phyloP scores from a whole-genome alignment of 1,140 invertebrate genomes.

The Rhynchophorus ferrugineus region DNA sequence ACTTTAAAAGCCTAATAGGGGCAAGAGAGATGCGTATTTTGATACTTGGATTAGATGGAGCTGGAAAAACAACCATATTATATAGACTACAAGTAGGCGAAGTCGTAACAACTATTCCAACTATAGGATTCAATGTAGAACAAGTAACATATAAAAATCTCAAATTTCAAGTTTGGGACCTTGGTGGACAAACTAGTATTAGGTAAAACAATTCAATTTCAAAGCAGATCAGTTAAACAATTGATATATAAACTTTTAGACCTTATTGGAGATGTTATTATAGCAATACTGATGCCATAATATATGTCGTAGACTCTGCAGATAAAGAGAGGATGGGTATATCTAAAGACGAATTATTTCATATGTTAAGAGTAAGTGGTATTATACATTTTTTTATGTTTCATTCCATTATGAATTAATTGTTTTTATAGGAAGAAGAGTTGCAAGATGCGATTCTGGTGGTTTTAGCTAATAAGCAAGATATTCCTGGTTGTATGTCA shows the following conservation, averaged over 20 bases:
- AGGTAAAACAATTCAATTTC: no score
- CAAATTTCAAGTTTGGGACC: conserved; percentile 97
- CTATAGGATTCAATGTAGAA: conserved; percentile 97
- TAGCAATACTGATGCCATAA: conserved; percentile 99
- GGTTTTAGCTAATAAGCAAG: conserved; percentile 99
- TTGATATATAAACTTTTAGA: conserved; percentile 52
- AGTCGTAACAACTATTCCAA: conserved; percentile 99
- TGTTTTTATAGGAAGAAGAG: conserved; percentile 80
- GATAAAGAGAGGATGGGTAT: conserved; percentile 98
- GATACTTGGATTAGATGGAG: conserved; percentile 95
- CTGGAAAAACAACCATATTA: conserved; percentile 97
- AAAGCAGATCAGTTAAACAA: no score
- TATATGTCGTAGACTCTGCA: conserved; percentile 98
- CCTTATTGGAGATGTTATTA: conserved; percentile 99
- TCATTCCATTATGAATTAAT: not conserved
- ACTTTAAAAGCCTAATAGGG: conserved; percentile 87
- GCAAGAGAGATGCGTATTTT: conserved; percentile 95
- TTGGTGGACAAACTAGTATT: conserved; percentile 95
- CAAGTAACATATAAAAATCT: conserved; percentile 95
- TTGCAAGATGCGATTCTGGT: conserved; percentile 90
- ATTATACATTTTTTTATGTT: not conserved
- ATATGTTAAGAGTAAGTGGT: conserved; percentile 76
- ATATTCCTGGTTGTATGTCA: conserved; percentile 93
- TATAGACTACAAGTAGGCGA: conserved; percentile 98
- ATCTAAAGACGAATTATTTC: conserved; percentile 95